Conservation (phyloP, 2,888 invertebrate species). For the Nycteola revayana region DNA sequence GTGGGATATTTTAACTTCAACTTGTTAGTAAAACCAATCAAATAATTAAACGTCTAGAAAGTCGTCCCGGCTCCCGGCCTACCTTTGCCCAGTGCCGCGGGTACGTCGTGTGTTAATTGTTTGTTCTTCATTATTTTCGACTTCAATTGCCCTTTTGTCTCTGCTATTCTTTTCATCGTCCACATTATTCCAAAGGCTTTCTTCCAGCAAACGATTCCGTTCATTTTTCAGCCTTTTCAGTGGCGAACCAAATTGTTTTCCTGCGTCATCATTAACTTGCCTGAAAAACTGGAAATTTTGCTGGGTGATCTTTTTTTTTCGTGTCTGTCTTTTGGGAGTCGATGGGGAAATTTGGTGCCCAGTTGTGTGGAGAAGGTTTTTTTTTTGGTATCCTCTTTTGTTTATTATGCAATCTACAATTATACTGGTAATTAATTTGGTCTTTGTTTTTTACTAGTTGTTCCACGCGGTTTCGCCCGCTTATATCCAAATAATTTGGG, state of each 20-base stretch:
- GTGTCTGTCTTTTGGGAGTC: slow-evolving; percentile 37
- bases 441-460: no score
- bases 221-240: slow-evolving; percentile 72
- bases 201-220: slow-evolving; percentile 69
- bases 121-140: slow-evolving; percentile 78
- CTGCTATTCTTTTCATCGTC: slow-evolving; percentile 62
- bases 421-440: no score
- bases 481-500: no score
- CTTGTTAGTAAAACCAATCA: no score
- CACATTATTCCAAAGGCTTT: slow-evolving; percentile 71
- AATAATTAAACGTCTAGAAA: no score
- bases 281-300: slow-evolving; percentile 30
- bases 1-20: no score
- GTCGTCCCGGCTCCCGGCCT: slow-evolving; percentile 30
- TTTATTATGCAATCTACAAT: slow-evolving; percentile 1
- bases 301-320: slow-evolving; percentile 39
- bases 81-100: slow-evolving; percentile 27
- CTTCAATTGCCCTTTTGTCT: slow-evolving; percentile 81
- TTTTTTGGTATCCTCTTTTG: slow-evolving; percentile 17
- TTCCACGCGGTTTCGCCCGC: no score
- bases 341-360: slow-evolving; percentile 33
- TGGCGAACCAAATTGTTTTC: slow-evolving; percentile 64
- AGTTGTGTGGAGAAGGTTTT: slow-evolving; percentile 8
- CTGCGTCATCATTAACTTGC: slow-evolving; percentile 76
- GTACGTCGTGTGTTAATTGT: slow-evolving; percentile 76